These are phyloP conservation scores for Argyrosomus regius DNA, from an alignment of 2,797 vertebrate species.

Conservation along the genomic window DNA sequence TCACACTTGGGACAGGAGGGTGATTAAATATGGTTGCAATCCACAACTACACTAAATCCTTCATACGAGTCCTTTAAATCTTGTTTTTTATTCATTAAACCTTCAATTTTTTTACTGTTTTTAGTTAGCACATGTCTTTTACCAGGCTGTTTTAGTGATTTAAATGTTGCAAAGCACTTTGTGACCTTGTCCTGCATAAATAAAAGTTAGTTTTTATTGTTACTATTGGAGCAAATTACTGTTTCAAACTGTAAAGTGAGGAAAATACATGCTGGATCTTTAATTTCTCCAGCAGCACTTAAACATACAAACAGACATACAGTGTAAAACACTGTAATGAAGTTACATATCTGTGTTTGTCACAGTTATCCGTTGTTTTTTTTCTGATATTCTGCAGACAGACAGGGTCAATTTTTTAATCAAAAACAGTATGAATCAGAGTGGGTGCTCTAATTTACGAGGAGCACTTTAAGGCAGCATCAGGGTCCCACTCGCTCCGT, in stretches of 20 bases:
- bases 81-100: too few relatives aligned
- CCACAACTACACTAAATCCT: too few relatives aligned
- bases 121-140: not conserved
- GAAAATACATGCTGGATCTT: too few relatives aligned
- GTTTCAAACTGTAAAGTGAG: not conserved
- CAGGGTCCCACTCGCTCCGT: constrained; percentile 65
- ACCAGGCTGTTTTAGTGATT: not conserved
- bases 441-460: not conserved
- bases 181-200: not conserved
- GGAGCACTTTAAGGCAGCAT: constrained; percentile 55
- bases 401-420: not conserved
- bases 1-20: too few relatives aligned
- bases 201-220: not conserved
- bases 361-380: not conserved
- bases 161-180: not conserved
- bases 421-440: not conserved
- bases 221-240: not conserved
- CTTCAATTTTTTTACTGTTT: not conserved
- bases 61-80: too few relatives aligned
- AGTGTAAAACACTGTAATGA: not conserved
- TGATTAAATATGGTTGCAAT: too few relatives aligned
- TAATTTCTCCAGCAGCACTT: not conserved
- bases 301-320: not conserved
- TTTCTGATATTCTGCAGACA: not conserved
- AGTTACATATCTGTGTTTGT: not conserved